Conservation (phyloP, 2,888 invertebrate genomes). For the Ypsolopha sequella region DNA sequence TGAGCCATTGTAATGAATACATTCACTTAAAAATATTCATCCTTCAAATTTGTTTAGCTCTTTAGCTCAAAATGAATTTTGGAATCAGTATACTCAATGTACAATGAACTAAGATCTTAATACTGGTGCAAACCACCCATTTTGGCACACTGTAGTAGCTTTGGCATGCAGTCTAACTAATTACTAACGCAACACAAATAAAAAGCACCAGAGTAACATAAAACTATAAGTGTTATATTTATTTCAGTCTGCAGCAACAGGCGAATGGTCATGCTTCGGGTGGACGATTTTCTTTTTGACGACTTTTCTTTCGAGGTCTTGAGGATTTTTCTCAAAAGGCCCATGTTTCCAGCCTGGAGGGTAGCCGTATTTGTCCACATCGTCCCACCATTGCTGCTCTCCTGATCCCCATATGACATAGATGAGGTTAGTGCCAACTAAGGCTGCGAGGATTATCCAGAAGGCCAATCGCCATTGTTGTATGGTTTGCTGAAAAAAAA, state of each 20-base stretch:
- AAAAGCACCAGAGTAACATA: too few relatives aligned
- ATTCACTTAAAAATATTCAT: too few relatives aligned
- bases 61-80: too few relatives aligned
- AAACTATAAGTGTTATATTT: not conserved
- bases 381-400: constrained; percentile 83
- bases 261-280: constrained; percentile 54
- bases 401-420: constrained; percentile 82
- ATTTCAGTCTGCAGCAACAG: constrained; percentile 29
- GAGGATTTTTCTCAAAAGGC: constrained; percentile 28
- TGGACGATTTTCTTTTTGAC: constrained; percentile 36
- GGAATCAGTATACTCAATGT: too few relatives aligned
- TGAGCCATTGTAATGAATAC: too few relatives aligned
- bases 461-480: constrained; percentile 83
- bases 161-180: too few relatives aligned
- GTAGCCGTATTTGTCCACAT: constrained; percentile 62
- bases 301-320: constrained; percentile 19
- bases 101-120: too few relatives aligned
- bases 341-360: constrained; percentile 52
- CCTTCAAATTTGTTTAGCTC: too few relatives aligned
- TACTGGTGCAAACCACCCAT: too few relatives aligned
- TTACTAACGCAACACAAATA: too few relatives aligned
- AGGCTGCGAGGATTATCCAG: constrained; percentile 79
- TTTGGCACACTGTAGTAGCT: too few relatives aligned
- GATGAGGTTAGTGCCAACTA: constrained; percentile 75
- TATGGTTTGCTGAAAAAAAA: constrained; percentile 67